Conservation (phyloP, 1,140 invertebrate species). For the Pachypeltis micranthus region DNA sequence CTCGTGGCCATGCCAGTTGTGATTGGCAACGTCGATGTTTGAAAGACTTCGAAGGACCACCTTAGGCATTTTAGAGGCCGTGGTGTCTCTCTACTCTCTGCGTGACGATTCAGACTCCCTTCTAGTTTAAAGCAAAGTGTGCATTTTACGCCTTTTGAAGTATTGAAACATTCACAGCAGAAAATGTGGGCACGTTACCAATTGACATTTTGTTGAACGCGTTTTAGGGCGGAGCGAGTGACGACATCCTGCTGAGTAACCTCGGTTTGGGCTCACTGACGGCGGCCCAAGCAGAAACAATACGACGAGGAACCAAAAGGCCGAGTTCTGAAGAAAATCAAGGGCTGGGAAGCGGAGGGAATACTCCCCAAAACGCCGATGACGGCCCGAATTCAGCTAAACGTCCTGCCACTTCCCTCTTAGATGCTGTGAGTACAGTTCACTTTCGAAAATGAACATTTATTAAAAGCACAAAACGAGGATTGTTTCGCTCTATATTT, state of each 20-base stretch:
- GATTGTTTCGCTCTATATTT: too few species aligned
- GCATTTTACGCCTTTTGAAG: too few species aligned
- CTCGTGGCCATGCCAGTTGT: too few species aligned
- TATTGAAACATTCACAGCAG: too few species aligned
- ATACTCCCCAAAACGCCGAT: background rate
- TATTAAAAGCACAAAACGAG: too few species aligned
- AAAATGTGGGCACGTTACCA: background rate
- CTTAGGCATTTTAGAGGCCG: too few species aligned
- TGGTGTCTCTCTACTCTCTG: too few species aligned
- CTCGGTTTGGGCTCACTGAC: constrained; percentile 41
- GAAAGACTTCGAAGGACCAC: too few species aligned
- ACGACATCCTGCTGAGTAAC: constrained; percentile 44
- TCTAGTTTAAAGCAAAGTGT: too few species aligned
- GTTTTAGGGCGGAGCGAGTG: constrained; percentile 10
- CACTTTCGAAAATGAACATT: too few species aligned
- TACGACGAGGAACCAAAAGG: constrained; percentile 39
- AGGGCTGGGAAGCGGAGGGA: background rate
- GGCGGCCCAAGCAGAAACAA: constrained; percentile 37
- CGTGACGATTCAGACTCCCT: too few species aligned
- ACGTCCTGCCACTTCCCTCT: background rate
- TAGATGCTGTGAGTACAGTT: constrained; percentile 6
- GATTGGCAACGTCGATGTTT: too few species aligned
- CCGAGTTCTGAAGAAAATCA: constrained; percentile 24
- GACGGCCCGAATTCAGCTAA: constrained; percentile 1
- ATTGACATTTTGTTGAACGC: background rate